Evolutionary conservation across 2,797 vertebrate genomes (phyloP).

Genomic region (Synaphobranchus kaupii): DNA sequence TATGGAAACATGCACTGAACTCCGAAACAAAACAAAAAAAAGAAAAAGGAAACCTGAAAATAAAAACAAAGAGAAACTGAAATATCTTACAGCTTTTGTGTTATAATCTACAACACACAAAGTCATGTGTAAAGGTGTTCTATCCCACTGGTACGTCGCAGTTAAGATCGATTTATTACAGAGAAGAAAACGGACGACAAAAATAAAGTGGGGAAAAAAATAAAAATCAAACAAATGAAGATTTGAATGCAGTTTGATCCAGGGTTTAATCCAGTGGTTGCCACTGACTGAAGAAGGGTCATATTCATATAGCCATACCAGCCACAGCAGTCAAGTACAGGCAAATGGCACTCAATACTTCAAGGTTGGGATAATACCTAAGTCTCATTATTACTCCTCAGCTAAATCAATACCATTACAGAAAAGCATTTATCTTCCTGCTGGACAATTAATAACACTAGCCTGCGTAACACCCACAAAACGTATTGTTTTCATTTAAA

Average conservation of each 20-base stretch:
- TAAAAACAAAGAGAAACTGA: constrained; percentile 37
- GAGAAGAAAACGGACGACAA: neutral
- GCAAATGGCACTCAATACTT: constrained; percentile 27
- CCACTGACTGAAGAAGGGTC: neutral
- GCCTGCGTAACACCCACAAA: neutral
- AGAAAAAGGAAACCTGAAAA: constrained; percentile 23
- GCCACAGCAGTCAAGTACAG: constrained; percentile 8
- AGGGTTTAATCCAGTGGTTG: constrained; percentile 21
- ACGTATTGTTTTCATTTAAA: neutral
- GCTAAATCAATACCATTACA: constrained; percentile 15
- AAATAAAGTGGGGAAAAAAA: neutral
- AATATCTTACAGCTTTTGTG: constrained; percentile 75
- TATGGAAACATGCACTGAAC: constrained; percentile 79
- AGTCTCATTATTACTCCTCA: constrained; percentile 3
- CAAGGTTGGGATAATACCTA: constrained; percentile 15
- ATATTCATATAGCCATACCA: neutral
- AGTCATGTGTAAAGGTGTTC: constrained; percentile 61
- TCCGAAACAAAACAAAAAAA: constrained; percentile 67
- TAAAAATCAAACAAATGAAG: neutral
- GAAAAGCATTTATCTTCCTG: neutral
- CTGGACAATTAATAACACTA: neutral
- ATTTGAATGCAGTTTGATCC: constrained; percentile 19
- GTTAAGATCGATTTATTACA: constrained; percentile 20
- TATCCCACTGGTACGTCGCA: constrained; percentile 55
- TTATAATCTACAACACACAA: constrained; percentile 63